Percentiles rank a stretch among this genome's conserved stretches.
Conservation (phyloP, 2,113 vertebrate genomes). For the Pelobates fuscus region DNA sequence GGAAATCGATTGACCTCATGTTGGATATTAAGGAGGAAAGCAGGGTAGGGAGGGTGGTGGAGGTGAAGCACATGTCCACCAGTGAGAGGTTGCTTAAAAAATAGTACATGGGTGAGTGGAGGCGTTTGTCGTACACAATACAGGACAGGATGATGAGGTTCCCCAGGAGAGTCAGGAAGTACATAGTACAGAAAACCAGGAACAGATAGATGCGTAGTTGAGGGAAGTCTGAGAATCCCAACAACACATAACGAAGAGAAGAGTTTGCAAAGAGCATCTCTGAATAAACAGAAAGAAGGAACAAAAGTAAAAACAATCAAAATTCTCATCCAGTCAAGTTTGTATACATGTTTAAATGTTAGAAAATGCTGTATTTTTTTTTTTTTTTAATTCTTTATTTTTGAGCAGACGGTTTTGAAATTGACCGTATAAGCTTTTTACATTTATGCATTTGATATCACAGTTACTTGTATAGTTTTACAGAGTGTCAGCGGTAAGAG, state of each 20-base stretch:
- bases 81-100: slow-evolving; percentile 47
- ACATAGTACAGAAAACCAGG: slow-evolving; percentile 6
- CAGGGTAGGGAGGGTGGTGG: slow-evolving; percentile 34
- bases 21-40: slow-evolving; percentile 19
- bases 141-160: slow-evolving; percentile 26
- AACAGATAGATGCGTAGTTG: slow-evolving; percentile 15
- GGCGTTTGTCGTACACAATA: not conserved
- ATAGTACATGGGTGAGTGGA: slow-evolving; percentile 49
- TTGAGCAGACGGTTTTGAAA: no score
- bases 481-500: no score
- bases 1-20: slow-evolving; percentile 14
- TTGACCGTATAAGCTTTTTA: no score
- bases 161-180: slow-evolving; percentile 27
- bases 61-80: slow-evolving; percentile 29
- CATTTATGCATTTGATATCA: no score
- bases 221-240: slow-evolving; percentile 27
- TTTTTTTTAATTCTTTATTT: no score
- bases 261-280: slow-evolving; percentile 5
- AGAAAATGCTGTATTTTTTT: no score
- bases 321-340: no score
- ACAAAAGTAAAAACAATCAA: no score
- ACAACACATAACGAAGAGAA: slow-evolving; percentile 27
- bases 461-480: no score
- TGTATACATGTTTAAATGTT: no score
- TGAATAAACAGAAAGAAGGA: not conserved